Evolutionary conservation across 2,113 vertebrate species (phyloP).

Genomic region (Pelmatolapia mariae): DNA sequence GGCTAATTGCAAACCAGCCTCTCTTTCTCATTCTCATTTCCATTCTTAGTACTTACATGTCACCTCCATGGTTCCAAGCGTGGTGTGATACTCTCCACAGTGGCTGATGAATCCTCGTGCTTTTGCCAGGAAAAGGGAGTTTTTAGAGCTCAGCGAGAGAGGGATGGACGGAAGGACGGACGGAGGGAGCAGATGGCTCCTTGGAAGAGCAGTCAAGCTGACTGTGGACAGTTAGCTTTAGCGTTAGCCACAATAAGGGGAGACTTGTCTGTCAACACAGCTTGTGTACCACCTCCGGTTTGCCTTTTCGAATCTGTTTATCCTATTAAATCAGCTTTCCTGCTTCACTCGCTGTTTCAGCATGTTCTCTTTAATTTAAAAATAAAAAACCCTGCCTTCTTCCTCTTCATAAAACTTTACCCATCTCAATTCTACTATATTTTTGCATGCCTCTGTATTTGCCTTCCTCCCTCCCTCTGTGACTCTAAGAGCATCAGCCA

Average conservation of each 20-base stretch:
- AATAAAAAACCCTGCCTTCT: not conserved
- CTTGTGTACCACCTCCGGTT: conserved; percentile 12
- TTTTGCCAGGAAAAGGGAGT: conserved; percentile 18
- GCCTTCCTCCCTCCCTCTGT: conserved; percentile 51
- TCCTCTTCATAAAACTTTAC: not conserved
- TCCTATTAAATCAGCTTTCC: not conserved
- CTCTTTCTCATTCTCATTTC: not conserved
- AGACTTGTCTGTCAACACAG: conserved; percentile 30
- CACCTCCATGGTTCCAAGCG: conserved; percentile 68
- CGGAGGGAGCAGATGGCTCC: conserved; percentile 37
- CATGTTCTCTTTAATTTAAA: not conserved
- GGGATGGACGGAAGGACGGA: conserved; percentile 2
- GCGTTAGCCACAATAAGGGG: conserved; percentile 29
- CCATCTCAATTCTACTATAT: not conserved
- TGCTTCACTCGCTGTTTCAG: not conserved
- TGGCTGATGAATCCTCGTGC: conserved; percentile 37
- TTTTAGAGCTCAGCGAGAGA: not conserved
- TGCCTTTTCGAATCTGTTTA: not conserved
- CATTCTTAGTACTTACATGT: conserved; percentile 69
- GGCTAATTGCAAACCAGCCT: not conserved
- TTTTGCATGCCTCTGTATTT: conserved; percentile 14
- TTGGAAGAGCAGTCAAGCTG: conserved; percentile 5
- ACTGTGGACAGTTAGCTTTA: conserved; percentile 35
- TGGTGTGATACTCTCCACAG: conserved; percentile 52
- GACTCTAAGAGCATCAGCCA: conserved; percentile 71